phyloP scores from a whole-genome alignment of 2,888 invertebrate species.

The Drosophila acutilabella region DNA sequence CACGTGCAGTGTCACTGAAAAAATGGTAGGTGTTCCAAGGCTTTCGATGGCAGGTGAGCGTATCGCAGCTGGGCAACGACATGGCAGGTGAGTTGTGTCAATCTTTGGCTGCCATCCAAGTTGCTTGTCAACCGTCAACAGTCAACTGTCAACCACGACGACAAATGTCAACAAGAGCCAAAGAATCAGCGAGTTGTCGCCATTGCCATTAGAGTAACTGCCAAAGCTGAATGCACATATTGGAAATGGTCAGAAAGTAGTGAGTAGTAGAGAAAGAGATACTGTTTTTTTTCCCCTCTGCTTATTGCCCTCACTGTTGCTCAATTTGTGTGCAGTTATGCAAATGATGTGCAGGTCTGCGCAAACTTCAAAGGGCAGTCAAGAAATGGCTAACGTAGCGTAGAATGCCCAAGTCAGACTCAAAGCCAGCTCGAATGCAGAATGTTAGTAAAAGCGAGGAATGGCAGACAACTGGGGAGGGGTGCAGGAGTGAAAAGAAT shows the following conservation, averaged over 20 bases:
- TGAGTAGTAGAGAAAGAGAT: too few species aligned
- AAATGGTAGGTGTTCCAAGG: constrained; percentile 1
- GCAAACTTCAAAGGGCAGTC: constrained; percentile 48
- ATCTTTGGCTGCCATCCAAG: constrained; percentile 47
- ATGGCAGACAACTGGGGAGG: not conserved
- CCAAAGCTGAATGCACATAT: constrained; percentile 41
- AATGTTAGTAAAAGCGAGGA: too few species aligned
- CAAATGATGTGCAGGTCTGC: constrained; percentile 48
- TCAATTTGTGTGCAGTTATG: constrained; percentile 33
- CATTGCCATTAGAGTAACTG: constrained; percentile 45
- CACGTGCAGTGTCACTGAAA: constrained; percentile 53
- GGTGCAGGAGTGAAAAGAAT: not conserved
- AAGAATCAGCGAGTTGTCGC: constrained; percentile 40
- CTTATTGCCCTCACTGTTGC: too few species aligned
- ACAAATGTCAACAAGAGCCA: constrained; percentile 59
- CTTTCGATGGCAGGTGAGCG: constrained; percentile 21
- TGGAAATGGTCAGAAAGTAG: constrained; percentile 4
- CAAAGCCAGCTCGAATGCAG: constrained; percentile 8
- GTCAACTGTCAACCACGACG: constrained; percentile 15
- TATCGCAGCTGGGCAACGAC: constrained; percentile 21
- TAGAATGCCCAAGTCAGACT: constrained; percentile 6
- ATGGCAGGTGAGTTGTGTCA: constrained; percentile 63
- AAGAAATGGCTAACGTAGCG: constrained; percentile 29
- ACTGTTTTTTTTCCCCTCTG: not conserved
- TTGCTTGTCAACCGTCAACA: constrained; percentile 33